Evolutionary conservation across 2,113 vertebrate species (phyloP).

Genomic region (Xiphorhynchus elegans): DNA sequence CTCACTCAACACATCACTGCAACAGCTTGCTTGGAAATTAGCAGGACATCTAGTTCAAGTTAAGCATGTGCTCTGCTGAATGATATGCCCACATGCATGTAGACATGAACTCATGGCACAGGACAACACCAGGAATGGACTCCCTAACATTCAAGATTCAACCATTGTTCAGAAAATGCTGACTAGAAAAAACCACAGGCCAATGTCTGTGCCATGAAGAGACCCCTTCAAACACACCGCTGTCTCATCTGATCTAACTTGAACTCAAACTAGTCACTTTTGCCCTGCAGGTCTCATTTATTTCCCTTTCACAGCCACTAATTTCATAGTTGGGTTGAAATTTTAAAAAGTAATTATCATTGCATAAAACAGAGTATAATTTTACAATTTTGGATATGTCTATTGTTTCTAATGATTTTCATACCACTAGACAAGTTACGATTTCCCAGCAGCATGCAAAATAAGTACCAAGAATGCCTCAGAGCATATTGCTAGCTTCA

Average conservation of each 20-base stretch:
- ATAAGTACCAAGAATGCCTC: not conserved
- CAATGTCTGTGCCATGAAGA: not conserved
- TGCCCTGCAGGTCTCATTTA: not conserved
- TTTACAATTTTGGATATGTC: not conserved
- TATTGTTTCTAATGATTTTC: not conserved
- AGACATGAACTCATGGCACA: not conserved
- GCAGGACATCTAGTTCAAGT: not conserved
- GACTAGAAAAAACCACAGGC: not conserved
- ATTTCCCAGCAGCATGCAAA: not conserved
- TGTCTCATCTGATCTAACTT: not conserved
- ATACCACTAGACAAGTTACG: not conserved
- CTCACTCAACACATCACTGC: not conserved
- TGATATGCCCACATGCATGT: accelerated
- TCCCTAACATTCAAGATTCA: not conserved
- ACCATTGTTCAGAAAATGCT: not conserved
- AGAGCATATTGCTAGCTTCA: not conserved
- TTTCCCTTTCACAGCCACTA: not conserved
- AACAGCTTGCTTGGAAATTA: not conserved
- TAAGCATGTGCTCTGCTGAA: not conserved
- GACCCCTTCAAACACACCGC: not conserved
- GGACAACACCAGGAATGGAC: not conserved
- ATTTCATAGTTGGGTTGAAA: not conserved
- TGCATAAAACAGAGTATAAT: not conserved
- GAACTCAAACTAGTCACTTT: not conserved
- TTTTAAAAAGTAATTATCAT: not conserved